A percentile compares a stretch with the other conserved stretches of the same genome.
These are phyloP conservation scores for Phymorhynchus buccinoides DNA, from an alignment of 1,140 invertebrate species.

Conservation along the genomic window DNA sequence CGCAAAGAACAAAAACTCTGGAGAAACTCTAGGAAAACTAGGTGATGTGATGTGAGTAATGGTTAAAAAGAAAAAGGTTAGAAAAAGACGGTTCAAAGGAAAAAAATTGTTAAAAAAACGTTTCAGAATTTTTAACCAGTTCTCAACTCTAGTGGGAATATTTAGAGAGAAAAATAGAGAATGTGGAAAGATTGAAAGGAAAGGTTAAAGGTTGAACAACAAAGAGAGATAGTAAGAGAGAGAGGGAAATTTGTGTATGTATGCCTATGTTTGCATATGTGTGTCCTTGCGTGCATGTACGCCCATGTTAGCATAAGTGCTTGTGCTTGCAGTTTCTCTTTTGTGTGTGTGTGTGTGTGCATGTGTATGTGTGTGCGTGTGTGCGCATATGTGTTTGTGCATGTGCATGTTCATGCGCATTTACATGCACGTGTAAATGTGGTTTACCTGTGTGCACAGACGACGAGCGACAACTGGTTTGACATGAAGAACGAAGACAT, in stretches of 20 bases:
- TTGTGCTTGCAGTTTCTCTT: background rate
- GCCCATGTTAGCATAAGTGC: background rate
- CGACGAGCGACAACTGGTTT: constrained; percentile 65
- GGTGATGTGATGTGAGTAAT: too few relatives aligned
- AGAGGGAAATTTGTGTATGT: background rate
- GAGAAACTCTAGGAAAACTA: too few relatives aligned
- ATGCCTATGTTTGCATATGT: background rate
- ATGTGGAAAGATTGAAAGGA: too few relatives aligned
- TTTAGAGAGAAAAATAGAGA: too few relatives aligned
- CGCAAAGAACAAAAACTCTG: too few relatives aligned
- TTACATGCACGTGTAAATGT: background rate
- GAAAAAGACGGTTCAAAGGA: too few relatives aligned
- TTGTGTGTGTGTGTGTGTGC: background rate
- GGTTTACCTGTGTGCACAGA: constrained; percentile 48
- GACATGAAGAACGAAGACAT: constrained; percentile 67
- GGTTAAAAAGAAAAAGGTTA: too few relatives aligned
- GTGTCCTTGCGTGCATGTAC: background rate
- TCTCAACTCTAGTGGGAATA: too few relatives aligned
- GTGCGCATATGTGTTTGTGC: background rate
- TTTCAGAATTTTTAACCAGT: too few relatives aligned
- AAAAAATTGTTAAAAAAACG: too few relatives aligned
- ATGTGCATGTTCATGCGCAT: background rate
- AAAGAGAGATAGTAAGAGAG: background rate
- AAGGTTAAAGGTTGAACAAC: too few relatives aligned
- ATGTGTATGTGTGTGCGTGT: background rate